Conservation (phyloP, 1,140 invertebrate genomes). For the Limonius californicus region DNA sequence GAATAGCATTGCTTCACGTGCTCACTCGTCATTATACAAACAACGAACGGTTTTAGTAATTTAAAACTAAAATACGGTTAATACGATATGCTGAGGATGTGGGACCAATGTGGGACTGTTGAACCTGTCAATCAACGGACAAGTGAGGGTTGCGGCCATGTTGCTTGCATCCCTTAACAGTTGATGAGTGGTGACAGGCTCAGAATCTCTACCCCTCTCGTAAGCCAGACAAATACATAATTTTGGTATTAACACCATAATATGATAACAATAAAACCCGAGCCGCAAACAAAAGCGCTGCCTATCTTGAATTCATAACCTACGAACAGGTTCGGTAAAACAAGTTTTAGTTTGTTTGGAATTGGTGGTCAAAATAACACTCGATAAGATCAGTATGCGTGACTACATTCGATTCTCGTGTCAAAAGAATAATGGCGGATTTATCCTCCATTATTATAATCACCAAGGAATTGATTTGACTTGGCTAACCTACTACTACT, state of each 20-base stretch:
- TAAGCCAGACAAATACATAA: no score
- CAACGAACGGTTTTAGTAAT: neutral
- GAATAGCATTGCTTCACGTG: no score
- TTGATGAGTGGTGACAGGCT: slow-evolving; percentile 39
- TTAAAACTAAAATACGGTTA: neutral
- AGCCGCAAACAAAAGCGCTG: neutral
- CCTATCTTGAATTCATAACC: slow-evolving; percentile 4
- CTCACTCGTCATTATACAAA: no score
- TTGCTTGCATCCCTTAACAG: slow-evolving; percentile 39
- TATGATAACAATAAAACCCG: neutral
- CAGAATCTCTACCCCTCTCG: no score
- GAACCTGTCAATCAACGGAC: slow-evolving; percentile 42
- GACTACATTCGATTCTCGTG: slow-evolving; percentile 27
- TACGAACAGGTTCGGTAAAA: slow-evolving; percentile 6
- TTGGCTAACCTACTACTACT: neutral
- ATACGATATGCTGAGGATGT: neutral
- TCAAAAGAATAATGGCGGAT: slow-evolving; percentile 28
- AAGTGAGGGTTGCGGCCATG: slow-evolving; percentile 42
- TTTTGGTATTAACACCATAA: no score
- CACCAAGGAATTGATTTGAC: slow-evolving; percentile 21
- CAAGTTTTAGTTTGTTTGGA: neutral
- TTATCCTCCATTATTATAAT: slow-evolving; percentile 27
- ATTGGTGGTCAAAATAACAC: slow-evolving; percentile 15
- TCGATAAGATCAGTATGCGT: slow-evolving; percentile 29
- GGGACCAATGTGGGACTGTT: slow-evolving; percentile 42